Evolutionary conservation across 2,888 invertebrate species (phyloP).

Genomic region (Machimus rusticus): DNA sequence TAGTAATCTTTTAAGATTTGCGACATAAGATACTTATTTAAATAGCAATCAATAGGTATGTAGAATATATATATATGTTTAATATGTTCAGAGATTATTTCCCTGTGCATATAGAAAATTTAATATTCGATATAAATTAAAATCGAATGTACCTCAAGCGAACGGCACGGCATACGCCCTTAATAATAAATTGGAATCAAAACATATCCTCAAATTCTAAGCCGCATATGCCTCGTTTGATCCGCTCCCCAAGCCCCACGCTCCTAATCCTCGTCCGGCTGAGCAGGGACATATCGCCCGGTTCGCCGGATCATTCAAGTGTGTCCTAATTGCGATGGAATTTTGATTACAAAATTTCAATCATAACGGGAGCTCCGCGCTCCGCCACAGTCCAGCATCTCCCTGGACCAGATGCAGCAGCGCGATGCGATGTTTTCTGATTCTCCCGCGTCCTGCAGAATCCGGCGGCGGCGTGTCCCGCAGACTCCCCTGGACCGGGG

Average conservation of each 20-base stretch:
- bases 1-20: no score
- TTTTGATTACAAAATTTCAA: conserved; percentile 48
- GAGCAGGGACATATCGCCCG: not conserved
- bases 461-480: not conserved
- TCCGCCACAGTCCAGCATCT: not conserved
- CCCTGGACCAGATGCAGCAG: not conserved
- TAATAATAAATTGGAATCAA: not conserved
- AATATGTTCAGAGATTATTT: no score
- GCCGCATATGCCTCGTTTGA: not conserved
- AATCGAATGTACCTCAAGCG: not conserved
- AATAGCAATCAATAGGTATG: no score
- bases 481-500: not conserved
- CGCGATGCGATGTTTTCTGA: not conserved
- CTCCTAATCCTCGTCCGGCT: not conserved
- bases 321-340: conserved; percentile 44
- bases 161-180: not conserved
- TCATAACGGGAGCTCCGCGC: not conserved
- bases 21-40: no score
- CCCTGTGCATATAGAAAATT: no score
- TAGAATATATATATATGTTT: no score
- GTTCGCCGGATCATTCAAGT: conserved; percentile 29
- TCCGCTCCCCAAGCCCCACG: not conserved
- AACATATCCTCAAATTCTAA: not conserved
- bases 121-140: not conserved
- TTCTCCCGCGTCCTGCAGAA: not conserved